Evolutionary conservation across 2,113 vertebrate genomes (phyloP).

Genomic region (Heloderma charlesbogerti): DNA sequence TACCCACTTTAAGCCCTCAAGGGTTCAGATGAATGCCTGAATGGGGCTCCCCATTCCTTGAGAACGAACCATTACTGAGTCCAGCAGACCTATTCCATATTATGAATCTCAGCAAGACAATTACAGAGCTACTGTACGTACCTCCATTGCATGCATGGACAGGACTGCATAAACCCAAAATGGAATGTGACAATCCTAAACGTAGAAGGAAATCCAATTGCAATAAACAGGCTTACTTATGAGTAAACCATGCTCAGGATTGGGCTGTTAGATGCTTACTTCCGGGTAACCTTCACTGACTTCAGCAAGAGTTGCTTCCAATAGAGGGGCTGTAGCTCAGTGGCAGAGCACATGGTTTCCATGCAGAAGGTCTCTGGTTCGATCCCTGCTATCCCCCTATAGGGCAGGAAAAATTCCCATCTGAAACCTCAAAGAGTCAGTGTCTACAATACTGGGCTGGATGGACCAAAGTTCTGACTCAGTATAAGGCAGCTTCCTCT

Average conservation of each 20-base stretch:
- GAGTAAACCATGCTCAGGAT: background rate
- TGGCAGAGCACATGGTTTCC: no score
- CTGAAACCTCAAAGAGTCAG: no score
- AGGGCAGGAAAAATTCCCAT: no score
- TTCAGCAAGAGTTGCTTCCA: background rate
- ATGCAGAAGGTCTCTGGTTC: no score
- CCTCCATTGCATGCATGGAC: background rate
- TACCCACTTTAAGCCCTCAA: no score
- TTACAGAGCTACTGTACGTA: background rate
- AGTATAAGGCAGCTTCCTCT: no score
- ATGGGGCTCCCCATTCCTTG: background rate
- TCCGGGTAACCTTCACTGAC: background rate
- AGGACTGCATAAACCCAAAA: background rate
- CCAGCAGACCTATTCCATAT: background rate
- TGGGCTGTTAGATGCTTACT: background rate
- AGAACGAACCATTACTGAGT: background rate
- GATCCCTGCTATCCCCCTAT: no score
- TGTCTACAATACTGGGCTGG: no score
- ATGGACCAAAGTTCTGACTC: no score
- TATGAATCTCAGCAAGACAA: background rate
- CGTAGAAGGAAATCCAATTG: background rate
- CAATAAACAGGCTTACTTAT: background rate
- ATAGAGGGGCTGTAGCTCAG: background rate
- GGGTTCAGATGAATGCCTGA: no score
- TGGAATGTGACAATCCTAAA: background rate